Percentiles rank a stretch among this genome's conserved stretches.
Evolutionary conservation across 2,113 vertebrate species (phyloP).

Genomic region (Ceyx margarethae): DNA sequence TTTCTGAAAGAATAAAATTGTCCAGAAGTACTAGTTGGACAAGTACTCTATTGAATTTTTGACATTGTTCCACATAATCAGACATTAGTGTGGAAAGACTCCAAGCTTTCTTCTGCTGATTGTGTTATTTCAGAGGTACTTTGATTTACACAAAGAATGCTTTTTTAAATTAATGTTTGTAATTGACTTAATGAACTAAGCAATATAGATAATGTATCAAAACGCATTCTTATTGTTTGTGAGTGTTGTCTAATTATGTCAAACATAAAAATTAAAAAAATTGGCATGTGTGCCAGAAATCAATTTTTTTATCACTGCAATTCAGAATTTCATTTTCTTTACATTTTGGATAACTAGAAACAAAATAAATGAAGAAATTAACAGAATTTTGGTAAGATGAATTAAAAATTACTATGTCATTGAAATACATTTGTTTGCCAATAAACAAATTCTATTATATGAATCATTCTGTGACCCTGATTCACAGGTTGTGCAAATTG

Average conservation of each 20-base stretch:
- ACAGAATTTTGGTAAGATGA: conserved; percentile 49
- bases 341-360: conserved; percentile 62
- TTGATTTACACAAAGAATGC: conserved; percentile 71
- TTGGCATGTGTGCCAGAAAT: conserved; percentile 70
- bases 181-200: conserved; percentile 54
- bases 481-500: neutral
- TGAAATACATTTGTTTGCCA: neutral
- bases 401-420: conserved; percentile 17
- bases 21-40: conserved; percentile 39
- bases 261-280: conserved; percentile 73
- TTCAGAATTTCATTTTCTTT: conserved; percentile 68
- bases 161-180: conserved; percentile 76
- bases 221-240: conserved; percentile 68
- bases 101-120: conserved; percentile 66
- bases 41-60: conserved; percentile 25
- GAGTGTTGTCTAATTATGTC: conserved; percentile 70
- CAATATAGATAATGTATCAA: conserved; percentile 60
- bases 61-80: conserved; percentile 69
- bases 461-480: neutral
- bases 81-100: conserved; percentile 62
- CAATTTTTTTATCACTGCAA: conserved; percentile 60
- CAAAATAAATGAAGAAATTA: conserved; percentile 55
- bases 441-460: neutral
- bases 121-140: conserved; percentile 67
- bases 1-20: conserved; percentile 28